phyloP scores from a whole-genome alignment of 2,113 vertebrate genomes.

The Nematolebias whitei region DNA sequence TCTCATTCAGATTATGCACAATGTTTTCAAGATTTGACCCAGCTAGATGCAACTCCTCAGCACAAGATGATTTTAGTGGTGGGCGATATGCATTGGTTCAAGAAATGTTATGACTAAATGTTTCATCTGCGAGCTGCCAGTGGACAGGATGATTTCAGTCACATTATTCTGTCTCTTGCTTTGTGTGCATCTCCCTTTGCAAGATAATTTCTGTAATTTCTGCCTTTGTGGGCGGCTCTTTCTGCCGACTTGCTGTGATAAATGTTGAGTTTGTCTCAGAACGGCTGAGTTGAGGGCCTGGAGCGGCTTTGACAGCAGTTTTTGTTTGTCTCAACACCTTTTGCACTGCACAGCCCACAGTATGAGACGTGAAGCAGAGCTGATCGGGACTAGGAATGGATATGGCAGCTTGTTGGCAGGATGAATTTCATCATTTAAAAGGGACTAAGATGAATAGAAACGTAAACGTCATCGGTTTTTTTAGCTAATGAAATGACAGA shows the following conservation, averaged over 20 bases:
- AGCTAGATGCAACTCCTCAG: too few relatives aligned
- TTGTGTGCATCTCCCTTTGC: not conserved
- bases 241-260: slow-evolving; percentile 32
- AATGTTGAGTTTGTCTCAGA: slow-evolving; percentile 11
- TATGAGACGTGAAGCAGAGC: slow-evolving; percentile 8
- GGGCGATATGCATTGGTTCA: too few relatives aligned
- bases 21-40: too few relatives aligned
- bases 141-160: not conserved
- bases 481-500: not conserved
- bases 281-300: slow-evolving; percentile 1
- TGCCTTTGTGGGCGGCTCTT: slow-evolving; percentile 22
- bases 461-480: not conserved
- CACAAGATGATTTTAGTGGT: too few relatives aligned
- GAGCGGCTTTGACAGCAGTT: slow-evolving; percentile 18
- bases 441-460: slow-evolving; percentile 2
- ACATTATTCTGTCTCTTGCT: not conserved
- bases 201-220: slow-evolving; percentile 4
- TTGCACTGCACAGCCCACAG: not conserved
- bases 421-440: slow-evolving; percentile 16
- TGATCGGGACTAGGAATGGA: slow-evolving; percentile 10
- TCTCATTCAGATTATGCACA: too few relatives aligned
- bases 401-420: slow-evolving; percentile 25
- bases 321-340: slow-evolving; percentile 18
- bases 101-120: too few relatives aligned
- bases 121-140: too few relatives aligned